Base-by-base conservation (phyloP, 1,140 invertebrate genomes). In the Psilanteris sp. region DNA sequence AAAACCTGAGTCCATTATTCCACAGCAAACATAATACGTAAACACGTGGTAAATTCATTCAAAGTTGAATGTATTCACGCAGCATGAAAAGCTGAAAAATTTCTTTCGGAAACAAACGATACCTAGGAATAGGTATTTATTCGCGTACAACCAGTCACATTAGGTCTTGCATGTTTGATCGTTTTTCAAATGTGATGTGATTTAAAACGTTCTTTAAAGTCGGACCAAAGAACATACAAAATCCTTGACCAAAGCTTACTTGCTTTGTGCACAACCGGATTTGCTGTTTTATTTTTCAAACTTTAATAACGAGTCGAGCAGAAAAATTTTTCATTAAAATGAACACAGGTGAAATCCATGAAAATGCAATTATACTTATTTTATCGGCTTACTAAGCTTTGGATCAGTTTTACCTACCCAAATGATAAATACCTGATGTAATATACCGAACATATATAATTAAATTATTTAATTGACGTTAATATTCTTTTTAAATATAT, bases 161-260 rank as follows among this genome's bases (percentile, higher is more conserved):
- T 68, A 68, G 57, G 34, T 68, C 52, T 27, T 57, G 52, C 41
- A 68, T 68, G 43, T 59, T 68, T 68, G 24, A 68, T 68, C 64
- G 52, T 68, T 59, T 50, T 61, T 52, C 66, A 70, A 52, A 70
- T 36, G 66, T 54, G 18, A 52, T 61, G 41, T 61, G 66, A 70
- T 59, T 59, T 52, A 57, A 26, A 26, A 37, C 52, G 50, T 57
- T 68, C 52, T 68, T 48, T 68, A 68, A 29, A 22, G 43, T 68
- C 29, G 18, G 16, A 16, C 29, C 14, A 54, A 66, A 66, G 62
- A 55, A 46, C 31, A 14, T 26, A 31, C 15, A 36, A 32, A n/a
- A 55, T 50, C 24, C 46, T 66, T 66, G 61, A 66, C 48, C 62
- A 55, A 11, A 44, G 39, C 41, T 55, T 37, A 67, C 15, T 39